phyloP scores from a whole-genome alignment of 2,888 invertebrate genomes.

The Anagyrus pseudococci region DNA sequence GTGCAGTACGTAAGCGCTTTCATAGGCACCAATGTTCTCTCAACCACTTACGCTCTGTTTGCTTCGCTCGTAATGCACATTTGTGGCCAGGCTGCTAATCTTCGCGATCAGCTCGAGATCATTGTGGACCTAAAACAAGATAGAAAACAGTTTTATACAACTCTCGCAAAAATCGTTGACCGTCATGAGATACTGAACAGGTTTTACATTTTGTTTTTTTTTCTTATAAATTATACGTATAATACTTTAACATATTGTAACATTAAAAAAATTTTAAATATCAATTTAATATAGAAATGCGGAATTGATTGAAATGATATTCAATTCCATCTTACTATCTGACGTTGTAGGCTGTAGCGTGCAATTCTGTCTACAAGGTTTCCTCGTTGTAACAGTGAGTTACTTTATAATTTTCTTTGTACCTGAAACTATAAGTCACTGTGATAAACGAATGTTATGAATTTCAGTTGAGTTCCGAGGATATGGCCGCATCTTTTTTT shows the following conservation, averaged over 20 bases:
- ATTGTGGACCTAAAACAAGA: too few relatives aligned
- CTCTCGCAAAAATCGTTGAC: conserved; percentile 8
- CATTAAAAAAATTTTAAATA: too few relatives aligned
- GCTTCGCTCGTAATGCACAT: conserved; percentile 47
- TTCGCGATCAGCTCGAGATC: conserved; percentile 13
- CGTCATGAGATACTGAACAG: conserved; percentile 25
- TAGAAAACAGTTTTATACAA: too few relatives aligned
- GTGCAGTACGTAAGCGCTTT: too few relatives aligned
- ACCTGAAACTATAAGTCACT: neutral
- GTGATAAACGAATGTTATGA: neutral
- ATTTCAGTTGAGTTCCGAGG: conserved; percentile 16
- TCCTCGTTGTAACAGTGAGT: conserved; percentile 17
- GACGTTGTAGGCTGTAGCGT: conserved; percentile 23
- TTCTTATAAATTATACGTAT: too few relatives aligned
- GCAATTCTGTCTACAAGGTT: conserved; percentile 26
- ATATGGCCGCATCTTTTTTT: neutral
- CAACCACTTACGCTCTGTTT: conserved; percentile 45
- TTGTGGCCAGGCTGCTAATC: conserved; percentile 46
- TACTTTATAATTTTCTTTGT: too few relatives aligned
- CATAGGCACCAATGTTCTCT: conserved; percentile 44
- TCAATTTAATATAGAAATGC: too few relatives aligned
- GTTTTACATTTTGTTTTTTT: too few relatives aligned
- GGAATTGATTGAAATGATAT: conserved; percentile 26
- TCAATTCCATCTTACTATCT: conserved; percentile 32
- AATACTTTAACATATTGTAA: too few relatives aligned